Evolutionary conservation across 2,113 vertebrate species (phyloP), one percentile per base, ranked within the genome.

Genomic region (Paradoxurus hermaphroditus): DNA sequence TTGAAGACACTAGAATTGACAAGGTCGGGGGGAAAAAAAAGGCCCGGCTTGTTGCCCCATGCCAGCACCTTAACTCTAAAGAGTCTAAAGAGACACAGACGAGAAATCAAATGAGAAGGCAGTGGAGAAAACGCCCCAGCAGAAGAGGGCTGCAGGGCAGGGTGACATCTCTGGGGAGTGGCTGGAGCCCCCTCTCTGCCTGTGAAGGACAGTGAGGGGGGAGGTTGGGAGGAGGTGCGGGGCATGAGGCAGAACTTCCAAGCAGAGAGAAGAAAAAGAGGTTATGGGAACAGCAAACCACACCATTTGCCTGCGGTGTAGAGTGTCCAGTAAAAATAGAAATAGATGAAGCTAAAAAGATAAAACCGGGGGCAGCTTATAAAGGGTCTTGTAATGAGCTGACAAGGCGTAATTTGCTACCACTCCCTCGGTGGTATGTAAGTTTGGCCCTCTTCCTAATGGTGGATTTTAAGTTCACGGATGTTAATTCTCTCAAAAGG

Each of bases 311-410:
- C 83, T 72, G 46, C 12, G 34, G 92, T 94, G 29, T 73, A 51
- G 29, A 62, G 36, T 90, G 15, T 51, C 86, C 84, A 67, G 25
- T 77, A 94, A 86, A 98, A 95, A 77, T 11, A 90, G 75, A 95
- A 91, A 84, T 13, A 84, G 73, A 79, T 19, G 23, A 95, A 94
- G 79, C 79, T 87, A 41, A 77, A 93, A 85, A 84, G 36, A 63
- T 63, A 93, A 94, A 94, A 73, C 9, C 5, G 2, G 77, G 41
- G 65, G 29, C 19, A 65, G 63, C 62, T 85, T 87, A 68, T 62
- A 51, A 97, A 70, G 36, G 51, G 84, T 53, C 62, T 87, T 46
- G 16, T 41, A 53, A 95, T 56, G 19, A 89, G 63, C 51, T 77
- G 31, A 95, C 63, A 70, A 89, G n/a, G 44, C 36, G 3, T 72